Base-by-base conservation (phyloP, 2,888 invertebrate species). In the Abrostola tripartita region DNA sequence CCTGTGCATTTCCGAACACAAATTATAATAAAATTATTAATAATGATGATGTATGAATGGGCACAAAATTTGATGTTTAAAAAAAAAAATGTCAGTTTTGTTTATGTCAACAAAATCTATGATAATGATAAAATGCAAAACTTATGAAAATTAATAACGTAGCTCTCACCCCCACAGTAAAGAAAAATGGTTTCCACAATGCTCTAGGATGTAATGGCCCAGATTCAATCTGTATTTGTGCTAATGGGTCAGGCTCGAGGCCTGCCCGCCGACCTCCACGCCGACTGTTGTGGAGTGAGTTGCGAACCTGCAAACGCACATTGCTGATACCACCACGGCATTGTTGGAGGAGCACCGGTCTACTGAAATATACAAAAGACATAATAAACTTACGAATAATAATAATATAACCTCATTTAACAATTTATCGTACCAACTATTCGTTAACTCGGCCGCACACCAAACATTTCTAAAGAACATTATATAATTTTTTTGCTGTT, bases 101-200 rank as follows among this genome's bases (percentile, higher is more conserved):
- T 24, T 4, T 4, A 24, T 24, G 24, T 24, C 24, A 24, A 24
- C 24, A 24, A 24, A 24, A 24, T n/a, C n/a, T n/a, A n/a, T 24
- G 36, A 36, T 49, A 38, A 12, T 12, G 14, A 9, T 11, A 56
- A 7, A 35, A 42, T 60, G 36, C 14, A n/a, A 5, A 54, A 58
- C 10, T 36, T 54, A 11, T 37, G 37, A 54, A 6, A 52, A n/a
- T 56, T 56, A 55, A 12, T 35, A 41, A 38, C 42, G 51, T 42
- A 35, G 66, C 52, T 82, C 95, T 93, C 93, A 97, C 97, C 85
- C 95, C 94, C 57, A 96, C 81, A 55, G 97, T 96, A 85, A 97
- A 97, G 50, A 95, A 86, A 54, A 97, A 91, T 24, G 96, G 96
- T 88, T 95, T 96, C 83, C 95, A 92, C 56, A 97, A 87, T 71